Base-by-base conservation (phyloP, 2,888 invertebrate genomes). In the Horisme vitalbata region DNA sequence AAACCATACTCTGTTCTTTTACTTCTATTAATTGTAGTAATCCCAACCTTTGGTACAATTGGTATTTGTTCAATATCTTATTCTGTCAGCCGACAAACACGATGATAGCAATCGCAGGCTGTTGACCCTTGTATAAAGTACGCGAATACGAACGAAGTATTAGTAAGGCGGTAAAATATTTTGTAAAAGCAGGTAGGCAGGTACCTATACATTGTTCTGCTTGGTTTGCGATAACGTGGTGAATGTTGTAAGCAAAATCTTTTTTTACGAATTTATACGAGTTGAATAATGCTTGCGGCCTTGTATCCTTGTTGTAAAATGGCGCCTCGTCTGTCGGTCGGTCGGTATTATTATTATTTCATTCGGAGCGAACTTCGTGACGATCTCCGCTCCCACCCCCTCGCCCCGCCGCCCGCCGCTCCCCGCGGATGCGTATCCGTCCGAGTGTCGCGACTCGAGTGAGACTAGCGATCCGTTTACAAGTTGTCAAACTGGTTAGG, bases 401-500 rank as follows among this genome's bases (percentile, higher is more conserved):
- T 65, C 63, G 49, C 64, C 61, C 41, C 36, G 18, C 20, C n/a
- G n/a, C n/a, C n/a, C 28, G 33, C 68, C 73, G 66, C 75, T 66
- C 83, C 79, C 83, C 86, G 83, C 84, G 83, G 86, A 87, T 87
- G 86, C 86, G 87, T 87, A 84, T 88, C 88, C 84, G 86, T 87
- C 88, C 83, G 86, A 85, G 82, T 85, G 86, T 88, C 86, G 87
- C 85, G 83, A 48, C 54, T 54, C 31, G 31, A 32, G 26, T 24
- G 43, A 52, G 51, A 31, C 37, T 43, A 48, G 37, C 84, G 72
- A 75, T 74, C 70, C 81, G 81, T 85, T 84, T 83, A 85, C 87
- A 80, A 87, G 81, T 86, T 88, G 89, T 88, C 89, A 89, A 88
- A 88, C 81, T 79, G 75, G 85, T 86, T 87, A 88, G 86, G 87